Percentiles rank a stretch among this genome's conserved stretches.
Evolutionary conservation across 2,888 invertebrate genomes (phyloP).

Genomic region (Noctua janthe): DNA sequence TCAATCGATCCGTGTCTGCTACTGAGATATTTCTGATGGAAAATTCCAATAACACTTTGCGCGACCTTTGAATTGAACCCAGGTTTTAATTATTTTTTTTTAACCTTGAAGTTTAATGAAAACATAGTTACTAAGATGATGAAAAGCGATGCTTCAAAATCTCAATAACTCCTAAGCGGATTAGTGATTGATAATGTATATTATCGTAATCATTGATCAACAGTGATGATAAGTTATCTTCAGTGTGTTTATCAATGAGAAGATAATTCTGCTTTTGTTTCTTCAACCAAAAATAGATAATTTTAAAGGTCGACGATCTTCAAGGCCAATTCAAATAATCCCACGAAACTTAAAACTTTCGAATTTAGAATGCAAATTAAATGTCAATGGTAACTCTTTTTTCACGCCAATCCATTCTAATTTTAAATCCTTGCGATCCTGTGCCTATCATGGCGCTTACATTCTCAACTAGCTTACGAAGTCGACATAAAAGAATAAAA

Average conservation of each 20-base stretch:
- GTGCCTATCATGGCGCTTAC: background rate
- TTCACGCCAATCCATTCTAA: slow-evolving; percentile 2
- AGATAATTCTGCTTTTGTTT: slow-evolving; percentile 3
- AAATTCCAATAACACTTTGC: background rate
- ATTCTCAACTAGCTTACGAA: slow-evolving; percentile 33
- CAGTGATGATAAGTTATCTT: background rate
- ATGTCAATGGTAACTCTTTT: background rate
- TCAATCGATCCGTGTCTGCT: background rate
- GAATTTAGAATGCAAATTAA: slow-evolving; percentile 18
- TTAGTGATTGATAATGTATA: background rate
- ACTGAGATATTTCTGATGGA: background rate
- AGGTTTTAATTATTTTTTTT: background rate
- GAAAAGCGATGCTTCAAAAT: background rate
- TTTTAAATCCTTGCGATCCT: slow-evolving; percentile 18
- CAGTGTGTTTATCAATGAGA: slow-evolving; percentile 19
- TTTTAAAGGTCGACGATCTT: slow-evolving; percentile 17
- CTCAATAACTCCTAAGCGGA: background rate
- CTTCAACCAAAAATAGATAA: background rate
- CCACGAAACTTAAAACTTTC: background rate
- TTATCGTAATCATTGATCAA: slow-evolving; percentile 14
- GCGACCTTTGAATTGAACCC: background rate
- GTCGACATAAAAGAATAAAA: slow-evolving; percentile 26
- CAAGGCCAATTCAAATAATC: background rate
- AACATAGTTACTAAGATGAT: too few relatives aligned
- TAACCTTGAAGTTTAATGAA: too few relatives aligned